Percentiles rank a stretch among this genome's conserved stretches.
Evolutionary conservation across 2,888 invertebrate species (phyloP).

Genomic region (Gandaritis pyraliata): DNA sequence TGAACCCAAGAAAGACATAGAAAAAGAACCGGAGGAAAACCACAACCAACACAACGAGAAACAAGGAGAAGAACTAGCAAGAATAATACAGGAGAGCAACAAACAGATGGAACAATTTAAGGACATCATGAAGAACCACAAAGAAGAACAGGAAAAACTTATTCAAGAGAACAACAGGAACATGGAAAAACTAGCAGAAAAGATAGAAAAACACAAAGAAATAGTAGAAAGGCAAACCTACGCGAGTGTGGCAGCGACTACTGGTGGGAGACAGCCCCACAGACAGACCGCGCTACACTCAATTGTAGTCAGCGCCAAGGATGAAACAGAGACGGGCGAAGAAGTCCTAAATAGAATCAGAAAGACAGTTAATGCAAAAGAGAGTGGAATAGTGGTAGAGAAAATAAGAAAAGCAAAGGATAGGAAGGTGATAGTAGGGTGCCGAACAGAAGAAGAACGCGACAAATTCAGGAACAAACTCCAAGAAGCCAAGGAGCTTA

Average conservation of each 20-base stretch:
- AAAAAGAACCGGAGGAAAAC: too few relatives aligned
- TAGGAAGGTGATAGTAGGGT: not conserved
- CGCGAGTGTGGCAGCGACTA: not conserved
- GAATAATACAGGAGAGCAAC: too few relatives aligned
- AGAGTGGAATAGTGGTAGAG: not conserved
- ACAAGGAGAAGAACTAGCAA: too few relatives aligned
- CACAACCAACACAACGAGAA: too few relatives aligned
- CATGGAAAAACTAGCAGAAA: not conserved
- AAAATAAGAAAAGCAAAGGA: not conserved
- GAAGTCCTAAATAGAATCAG: slow-evolving; percentile 2
- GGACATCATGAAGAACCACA: not conserved
- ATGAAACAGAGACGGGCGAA: not conserved
- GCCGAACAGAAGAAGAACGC: not conserved
- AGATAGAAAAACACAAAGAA: not conserved
- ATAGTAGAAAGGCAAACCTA: not conserved
- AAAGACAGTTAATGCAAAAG: too few relatives aligned
- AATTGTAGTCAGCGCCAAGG: not conserved
- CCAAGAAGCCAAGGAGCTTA: not conserved
- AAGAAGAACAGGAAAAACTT: not conserved
- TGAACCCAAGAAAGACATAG: too few relatives aligned
- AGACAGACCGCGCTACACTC: not conserved
- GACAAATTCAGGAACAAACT: not conserved
- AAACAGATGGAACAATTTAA: too few relatives aligned
- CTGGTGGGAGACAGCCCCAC: not conserved
- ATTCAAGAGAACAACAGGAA: not conserved